Evolutionary conservation across 2,113 vertebrate species (phyloP).

Genomic region (Mormyrus lacerda): DNA sequence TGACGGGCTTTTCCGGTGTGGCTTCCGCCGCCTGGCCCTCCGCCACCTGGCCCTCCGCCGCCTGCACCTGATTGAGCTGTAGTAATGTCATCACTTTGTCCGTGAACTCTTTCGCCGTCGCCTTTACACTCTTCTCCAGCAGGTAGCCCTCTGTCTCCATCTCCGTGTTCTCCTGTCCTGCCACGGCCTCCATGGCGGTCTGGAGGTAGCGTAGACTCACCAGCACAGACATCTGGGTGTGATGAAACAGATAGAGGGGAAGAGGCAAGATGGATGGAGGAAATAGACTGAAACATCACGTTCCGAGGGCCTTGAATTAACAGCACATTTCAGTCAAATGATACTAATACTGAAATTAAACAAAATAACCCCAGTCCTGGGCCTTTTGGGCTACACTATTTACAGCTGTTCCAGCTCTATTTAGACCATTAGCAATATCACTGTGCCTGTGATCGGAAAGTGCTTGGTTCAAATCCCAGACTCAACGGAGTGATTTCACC

Average conservation of each 20-base stretch:
- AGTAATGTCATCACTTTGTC: conserved; percentile 51
- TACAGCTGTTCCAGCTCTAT: not conserved
- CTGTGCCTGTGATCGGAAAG: not conserved
- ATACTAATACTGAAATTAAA: not conserved
- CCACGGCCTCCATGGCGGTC: conserved; percentile 69
- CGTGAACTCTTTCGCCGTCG: conserved; percentile 57
- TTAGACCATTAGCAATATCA: not conserved
- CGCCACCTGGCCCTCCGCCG: conserved; percentile 8
- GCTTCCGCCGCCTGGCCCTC: conserved; percentile 24
- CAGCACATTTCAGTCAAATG: not conserved
- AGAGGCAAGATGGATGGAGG: too few species aligned
- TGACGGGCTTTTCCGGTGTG: conserved; percentile 8
- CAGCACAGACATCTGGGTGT: conserved; percentile 58
- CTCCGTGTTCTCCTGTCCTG: conserved; percentile 63
- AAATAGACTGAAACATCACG: not conserved
- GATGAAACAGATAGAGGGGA: not conserved
- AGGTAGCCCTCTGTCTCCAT: conserved; percentile 74
- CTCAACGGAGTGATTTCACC: not conserved
- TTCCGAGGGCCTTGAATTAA: not conserved
- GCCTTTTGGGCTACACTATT: not conserved
- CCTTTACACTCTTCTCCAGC: conserved; percentile 66
- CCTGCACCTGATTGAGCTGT: conserved; percentile 53
- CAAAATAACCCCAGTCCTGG: not conserved
- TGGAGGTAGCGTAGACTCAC: conserved; percentile 76
- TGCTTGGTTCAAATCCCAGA: not conserved